Percentiles rank a stretch among this genome's conserved stretches.
These are phyloP conservation scores for Caranx melampygus DNA, from an alignment of 2,113 vertebrate genomes.

Conservation along the genomic window DNA sequence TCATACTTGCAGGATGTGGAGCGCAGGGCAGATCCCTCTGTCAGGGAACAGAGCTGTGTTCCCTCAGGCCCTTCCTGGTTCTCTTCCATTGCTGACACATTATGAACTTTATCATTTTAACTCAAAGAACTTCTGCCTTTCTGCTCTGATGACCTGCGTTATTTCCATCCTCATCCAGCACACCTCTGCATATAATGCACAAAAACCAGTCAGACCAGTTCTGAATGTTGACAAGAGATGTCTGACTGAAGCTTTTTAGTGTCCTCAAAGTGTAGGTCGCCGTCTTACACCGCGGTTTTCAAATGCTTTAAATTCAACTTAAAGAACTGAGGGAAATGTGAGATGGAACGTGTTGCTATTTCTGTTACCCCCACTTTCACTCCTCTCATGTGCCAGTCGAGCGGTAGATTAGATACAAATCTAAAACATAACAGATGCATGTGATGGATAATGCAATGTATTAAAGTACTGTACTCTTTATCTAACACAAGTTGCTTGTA, in stretches of 20 bases:
- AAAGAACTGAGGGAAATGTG: too few relatives aligned
- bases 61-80: not conserved
- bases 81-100: not conserved
- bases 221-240: not conserved
- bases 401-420: too few relatives aligned
- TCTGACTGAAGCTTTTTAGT: not conserved
- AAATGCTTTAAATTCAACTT: too few relatives aligned
- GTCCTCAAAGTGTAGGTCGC: too few relatives aligned
- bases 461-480: not conserved
- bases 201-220: not conserved
- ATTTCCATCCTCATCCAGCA: not conserved
- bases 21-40: conserved; percentile 3
- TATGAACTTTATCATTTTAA: too few relatives aligned
- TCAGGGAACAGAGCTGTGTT: conserved; percentile 1
- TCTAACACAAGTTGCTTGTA: not conserved
- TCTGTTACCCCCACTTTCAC: too few relatives aligned
- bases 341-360: too few relatives aligned
- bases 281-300: too few relatives aligned
- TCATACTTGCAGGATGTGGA: not conserved
- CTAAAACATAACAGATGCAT: too few relatives aligned
- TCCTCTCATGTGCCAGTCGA: too few relatives aligned
- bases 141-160: too few relatives aligned
- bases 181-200: not conserved
- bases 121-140: too few relatives aligned
- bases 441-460: not conserved